Conservation (phyloP, 2,797 vertebrate genomes). For the Pangasius sanitwongsei region DNA sequence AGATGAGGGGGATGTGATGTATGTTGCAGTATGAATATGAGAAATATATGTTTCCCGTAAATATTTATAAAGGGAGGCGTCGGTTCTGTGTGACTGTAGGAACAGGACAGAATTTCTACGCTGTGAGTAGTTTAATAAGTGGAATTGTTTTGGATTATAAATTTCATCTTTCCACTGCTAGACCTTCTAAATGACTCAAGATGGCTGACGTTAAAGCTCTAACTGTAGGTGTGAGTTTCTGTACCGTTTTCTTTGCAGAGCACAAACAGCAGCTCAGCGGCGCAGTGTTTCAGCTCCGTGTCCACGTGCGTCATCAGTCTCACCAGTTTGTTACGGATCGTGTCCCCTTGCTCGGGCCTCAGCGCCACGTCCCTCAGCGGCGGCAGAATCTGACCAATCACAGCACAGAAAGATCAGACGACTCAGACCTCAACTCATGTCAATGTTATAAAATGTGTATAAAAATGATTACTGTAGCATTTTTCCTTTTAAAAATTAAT, state of each 20-base stretch:
- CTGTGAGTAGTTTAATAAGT: background rate
- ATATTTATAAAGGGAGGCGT: background rate
- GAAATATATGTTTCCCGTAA: background rate
- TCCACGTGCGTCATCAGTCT: slow-evolving; percentile 84
- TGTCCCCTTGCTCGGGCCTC: slow-evolving; percentile 78
- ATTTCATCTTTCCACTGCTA: background rate
- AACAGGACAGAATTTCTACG: background rate
- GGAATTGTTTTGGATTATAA: background rate
- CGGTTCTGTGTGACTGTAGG: background rate
- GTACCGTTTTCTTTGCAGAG: slow-evolving; percentile 81
- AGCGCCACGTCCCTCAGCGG: slow-evolving; percentile 76
- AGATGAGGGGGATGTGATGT: background rate
- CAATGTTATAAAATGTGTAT: background rate
- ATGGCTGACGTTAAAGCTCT: background rate
- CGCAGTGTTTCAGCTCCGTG: slow-evolving; percentile 82
- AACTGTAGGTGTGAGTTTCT: background rate
- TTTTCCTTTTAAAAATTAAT: background rate
- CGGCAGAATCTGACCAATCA: slow-evolving; percentile 69
- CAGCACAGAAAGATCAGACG: slow-evolving; percentile 17
- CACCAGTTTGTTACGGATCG: slow-evolving; percentile 76
- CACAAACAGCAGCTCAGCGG: slow-evolving; percentile 83
- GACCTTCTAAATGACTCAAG: background rate
- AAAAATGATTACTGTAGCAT: too few relatives aligned
- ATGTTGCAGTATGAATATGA: background rate
- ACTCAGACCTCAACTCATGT: background rate